These are phyloP conservation scores for Allygus modestus DNA, from an alignment of 2,888 invertebrate species.

Conservation along the genomic window DNA sequence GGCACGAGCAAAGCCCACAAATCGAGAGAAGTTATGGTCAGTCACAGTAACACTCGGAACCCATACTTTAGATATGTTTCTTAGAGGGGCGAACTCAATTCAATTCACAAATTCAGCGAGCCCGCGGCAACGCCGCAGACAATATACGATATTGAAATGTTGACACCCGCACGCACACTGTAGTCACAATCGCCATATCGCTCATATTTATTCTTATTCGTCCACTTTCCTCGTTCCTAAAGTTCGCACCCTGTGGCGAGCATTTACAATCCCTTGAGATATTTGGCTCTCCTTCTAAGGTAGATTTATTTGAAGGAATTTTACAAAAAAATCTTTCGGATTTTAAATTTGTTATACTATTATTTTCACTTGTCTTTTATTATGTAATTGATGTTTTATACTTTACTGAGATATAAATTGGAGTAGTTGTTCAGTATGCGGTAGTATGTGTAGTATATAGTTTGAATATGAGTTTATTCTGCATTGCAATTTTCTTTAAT, in stretches of 20 bases:
- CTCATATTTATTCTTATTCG: constrained; percentile 32
- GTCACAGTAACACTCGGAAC: constrained; percentile 49
- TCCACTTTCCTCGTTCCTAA: constrained; percentile 1
- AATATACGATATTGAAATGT: constrained; percentile 43
- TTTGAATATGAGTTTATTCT: too few relatives aligned
- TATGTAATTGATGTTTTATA: too few relatives aligned
- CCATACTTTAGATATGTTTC: constrained; percentile 60
- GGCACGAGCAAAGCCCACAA: constrained; percentile 44
- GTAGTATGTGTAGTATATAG: too few relatives aligned
- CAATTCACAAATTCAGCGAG: constrained; percentile 45
- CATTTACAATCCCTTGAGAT: not conserved
- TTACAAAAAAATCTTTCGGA: too few relatives aligned
- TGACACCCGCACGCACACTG: not conserved
- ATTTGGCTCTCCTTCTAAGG: too few relatives aligned
- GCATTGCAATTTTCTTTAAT: too few relatives aligned
- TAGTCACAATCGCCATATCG: not conserved
- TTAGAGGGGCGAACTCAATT: constrained; percentile 50
- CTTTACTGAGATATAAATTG: too few relatives aligned
- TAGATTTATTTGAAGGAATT: too few relatives aligned
- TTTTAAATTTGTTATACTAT: too few relatives aligned
- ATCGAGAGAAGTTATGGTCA: constrained; percentile 61
- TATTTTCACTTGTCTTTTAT: too few relatives aligned
- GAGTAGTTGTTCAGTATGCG: too few relatives aligned
- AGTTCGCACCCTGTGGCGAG: not conserved
- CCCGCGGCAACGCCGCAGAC: not conserved